Evolutionary conservation across 2,113 vertebrate species (phyloP).

Genomic region (Onychorhynchus coronatus): DNA sequence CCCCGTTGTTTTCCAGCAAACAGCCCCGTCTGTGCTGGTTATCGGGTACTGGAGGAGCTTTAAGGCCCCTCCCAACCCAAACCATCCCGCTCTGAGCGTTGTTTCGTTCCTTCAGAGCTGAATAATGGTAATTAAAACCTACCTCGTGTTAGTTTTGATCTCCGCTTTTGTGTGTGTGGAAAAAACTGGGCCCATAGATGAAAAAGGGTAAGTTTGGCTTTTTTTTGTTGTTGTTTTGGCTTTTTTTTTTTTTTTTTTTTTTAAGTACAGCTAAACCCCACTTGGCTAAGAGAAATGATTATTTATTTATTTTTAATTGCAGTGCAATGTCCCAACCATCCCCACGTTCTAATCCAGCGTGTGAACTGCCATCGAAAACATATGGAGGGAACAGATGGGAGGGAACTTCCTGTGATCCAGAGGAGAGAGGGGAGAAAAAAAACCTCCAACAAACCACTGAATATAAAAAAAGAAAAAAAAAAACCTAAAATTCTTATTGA

Average conservation of each 20-base stretch:
- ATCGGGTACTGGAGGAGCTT: background rate
- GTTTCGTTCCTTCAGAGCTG: background rate
- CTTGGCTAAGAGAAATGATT: background rate
- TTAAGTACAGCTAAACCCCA: background rate
- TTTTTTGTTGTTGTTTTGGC: too few relatives aligned
- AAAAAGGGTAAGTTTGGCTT: background rate
- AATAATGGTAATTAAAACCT: background rate
- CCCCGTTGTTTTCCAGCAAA: too few relatives aligned
- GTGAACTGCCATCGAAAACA: background rate
- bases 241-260: background rate
- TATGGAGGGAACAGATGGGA: slow-evolving; percentile 26
- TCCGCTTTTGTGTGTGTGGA: background rate
- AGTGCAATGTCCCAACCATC: background rate
- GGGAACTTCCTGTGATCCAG: background rate
- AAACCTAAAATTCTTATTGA: background rate
- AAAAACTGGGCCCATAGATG: background rate
- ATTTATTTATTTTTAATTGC: background rate
- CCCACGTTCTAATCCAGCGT: background rate
- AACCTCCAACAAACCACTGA: too few relatives aligned
- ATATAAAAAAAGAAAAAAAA: background rate
- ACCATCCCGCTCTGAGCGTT: background rate
- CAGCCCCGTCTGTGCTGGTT: too few relatives aligned
- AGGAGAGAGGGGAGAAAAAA: background rate
- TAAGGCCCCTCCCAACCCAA: background rate
- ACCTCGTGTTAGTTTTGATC: background rate